These are phyloP conservation scores for Crossaster papposus DNA, from an alignment of 53 echinoderm and acorn worm genomes.

Conservation along the genomic window DNA sequence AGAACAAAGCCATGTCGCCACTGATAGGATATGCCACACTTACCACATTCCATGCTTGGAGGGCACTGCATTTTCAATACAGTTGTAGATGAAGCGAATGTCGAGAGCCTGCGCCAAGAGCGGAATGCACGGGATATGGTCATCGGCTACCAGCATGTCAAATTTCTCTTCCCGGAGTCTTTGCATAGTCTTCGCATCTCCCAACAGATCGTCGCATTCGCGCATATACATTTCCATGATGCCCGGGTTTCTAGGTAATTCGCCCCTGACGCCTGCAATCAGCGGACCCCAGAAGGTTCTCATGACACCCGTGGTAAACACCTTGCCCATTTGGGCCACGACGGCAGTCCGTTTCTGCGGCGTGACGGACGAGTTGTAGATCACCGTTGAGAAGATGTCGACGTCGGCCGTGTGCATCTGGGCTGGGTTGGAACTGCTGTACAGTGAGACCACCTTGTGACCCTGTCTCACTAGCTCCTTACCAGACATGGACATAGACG, in stretches of 20 bases:
- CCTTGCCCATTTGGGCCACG: not conserved
- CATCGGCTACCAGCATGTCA: conserved; percentile 13
- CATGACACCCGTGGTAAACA: not conserved
- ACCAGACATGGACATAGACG: not conserved
- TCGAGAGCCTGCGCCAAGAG: conserved; percentile 6
- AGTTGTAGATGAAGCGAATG: not conserved
- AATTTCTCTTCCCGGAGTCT: conserved; percentile 4
- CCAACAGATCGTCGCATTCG: conserved; percentile 22
- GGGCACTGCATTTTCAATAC: not conserved
- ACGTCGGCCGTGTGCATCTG: not conserved
- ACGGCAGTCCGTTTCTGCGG: not conserved
- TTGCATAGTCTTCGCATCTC: not conserved
- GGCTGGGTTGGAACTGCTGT: not conserved
- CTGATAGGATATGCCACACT: not conserved
- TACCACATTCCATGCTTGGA: not conserved
- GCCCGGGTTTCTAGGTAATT: too few relatives aligned
- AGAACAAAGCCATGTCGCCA: too few relatives aligned
- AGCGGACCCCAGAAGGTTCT: not conserved
- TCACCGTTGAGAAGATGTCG: not conserved
- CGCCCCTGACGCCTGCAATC: not conserved
- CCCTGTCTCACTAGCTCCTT: not conserved
- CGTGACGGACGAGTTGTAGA: not conserved
- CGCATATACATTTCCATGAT: not conserved
- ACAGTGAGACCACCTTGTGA: not conserved
- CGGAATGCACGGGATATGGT: not conserved